phyloP scores from a whole-genome alignment of 1,140 invertebrate genomes.

The Drosophila ananassae region DNA sequence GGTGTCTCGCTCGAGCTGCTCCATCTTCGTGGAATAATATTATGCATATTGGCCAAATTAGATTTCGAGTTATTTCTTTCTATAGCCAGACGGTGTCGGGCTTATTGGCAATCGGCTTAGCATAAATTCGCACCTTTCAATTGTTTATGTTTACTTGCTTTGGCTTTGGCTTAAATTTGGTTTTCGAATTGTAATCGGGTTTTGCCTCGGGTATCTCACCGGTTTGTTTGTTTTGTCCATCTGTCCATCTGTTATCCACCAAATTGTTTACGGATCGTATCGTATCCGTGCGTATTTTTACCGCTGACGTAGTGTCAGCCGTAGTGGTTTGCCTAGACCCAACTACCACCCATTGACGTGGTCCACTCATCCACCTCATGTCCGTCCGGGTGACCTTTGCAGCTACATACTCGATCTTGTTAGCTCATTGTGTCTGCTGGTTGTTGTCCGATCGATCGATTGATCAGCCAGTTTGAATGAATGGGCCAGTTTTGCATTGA shows the following conservation, averaged over 20 bases:
- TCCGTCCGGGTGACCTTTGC: conserved; percentile 61
- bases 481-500: conserved; percentile 51
- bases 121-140: conserved; percentile 80
- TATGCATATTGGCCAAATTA: conserved; percentile 22
- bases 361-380: conserved; percentile 43
- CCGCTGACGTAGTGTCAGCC: conserved; percentile 35
- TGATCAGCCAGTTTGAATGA: conserved; percentile 48
- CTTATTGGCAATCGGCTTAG: conserved; percentile 72
- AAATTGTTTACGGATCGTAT: not conserved
- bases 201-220: conserved; percentile 29
- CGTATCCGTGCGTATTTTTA: conserved; percentile 51
- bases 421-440: conserved; percentile 41
- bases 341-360: conserved; percentile 69
- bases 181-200: not conserved
- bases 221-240: conserved; percentile 28
- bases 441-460: conserved; percentile 22
- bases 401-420: conserved; percentile 60
- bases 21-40: conserved; percentile 9
- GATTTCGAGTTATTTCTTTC: conserved; percentile 34
- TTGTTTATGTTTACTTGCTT: conserved; percentile 66
- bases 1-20: conserved; percentile 19
- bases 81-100: conserved; percentile 6
- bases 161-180: conserved; percentile 20
- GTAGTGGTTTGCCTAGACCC: conserved; percentile 80
- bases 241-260: conserved; percentile 9